Evolutionary conservation across 2,113 vertebrate genomes (phyloP).

Genomic region (Hucho hucho): DNA sequence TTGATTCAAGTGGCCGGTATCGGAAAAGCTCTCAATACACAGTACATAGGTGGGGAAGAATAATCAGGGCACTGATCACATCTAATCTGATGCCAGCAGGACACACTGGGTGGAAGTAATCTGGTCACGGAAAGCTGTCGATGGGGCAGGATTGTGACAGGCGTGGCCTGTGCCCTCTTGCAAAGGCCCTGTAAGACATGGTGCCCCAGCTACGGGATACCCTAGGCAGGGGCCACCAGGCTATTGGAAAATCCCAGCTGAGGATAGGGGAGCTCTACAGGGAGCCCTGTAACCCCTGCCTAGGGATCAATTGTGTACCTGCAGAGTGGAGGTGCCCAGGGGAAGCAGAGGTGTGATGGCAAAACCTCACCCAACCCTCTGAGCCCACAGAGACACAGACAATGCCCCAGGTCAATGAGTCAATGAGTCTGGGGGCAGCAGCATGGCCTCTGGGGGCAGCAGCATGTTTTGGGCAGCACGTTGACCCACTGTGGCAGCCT

Average conservation of each 20-base stretch:
- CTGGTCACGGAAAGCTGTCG: constrained; percentile 44
- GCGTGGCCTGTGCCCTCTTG: constrained; percentile 15
- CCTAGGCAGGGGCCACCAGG: constrained; percentile 28
- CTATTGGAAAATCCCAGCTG: constrained; percentile 49
- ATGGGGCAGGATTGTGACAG: constrained; percentile 37
- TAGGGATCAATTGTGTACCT: constrained; percentile 68
- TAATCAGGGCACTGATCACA: constrained; percentile 34
- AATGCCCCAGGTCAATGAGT: no score
- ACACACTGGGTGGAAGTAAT: constrained; percentile 41
- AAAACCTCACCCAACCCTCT: no score
- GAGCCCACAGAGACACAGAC: no score
- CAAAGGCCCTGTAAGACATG: constrained; percentile 37
- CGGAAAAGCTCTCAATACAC: constrained; percentile 1
- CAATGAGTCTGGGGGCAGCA: no score
- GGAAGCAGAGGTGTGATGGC: no score
- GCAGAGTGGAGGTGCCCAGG: no score
- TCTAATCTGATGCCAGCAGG: constrained; percentile 44
- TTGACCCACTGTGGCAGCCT: no score
- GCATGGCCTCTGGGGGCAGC: no score
- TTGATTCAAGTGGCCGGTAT: background rate
- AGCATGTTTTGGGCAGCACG: no score
- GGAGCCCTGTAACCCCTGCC: constrained; percentile 49
- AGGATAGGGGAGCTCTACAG: constrained; percentile 49
- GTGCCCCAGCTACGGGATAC: no score
- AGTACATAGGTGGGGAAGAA: background rate